Evolutionary conservation across 1,140 invertebrate genomes (phyloP).

Genomic region (Scylla paramamosain): DNA sequence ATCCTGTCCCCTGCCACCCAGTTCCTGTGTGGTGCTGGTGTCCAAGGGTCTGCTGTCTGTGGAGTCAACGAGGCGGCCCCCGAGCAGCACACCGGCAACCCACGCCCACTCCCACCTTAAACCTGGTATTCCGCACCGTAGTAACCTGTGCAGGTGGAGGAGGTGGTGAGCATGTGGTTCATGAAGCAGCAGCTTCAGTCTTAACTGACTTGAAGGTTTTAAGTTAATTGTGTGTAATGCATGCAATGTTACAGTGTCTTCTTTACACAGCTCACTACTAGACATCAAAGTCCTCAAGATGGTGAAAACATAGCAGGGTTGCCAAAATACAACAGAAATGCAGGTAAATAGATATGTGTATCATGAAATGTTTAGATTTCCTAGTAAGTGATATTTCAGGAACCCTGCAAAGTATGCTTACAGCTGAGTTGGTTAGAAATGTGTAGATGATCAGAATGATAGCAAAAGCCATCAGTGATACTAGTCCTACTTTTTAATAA

Average conservation of each 20-base stretch:
- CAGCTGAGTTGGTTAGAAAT: background rate
- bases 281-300: background rate
- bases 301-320: conserved; percentile 8
- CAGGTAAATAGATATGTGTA: background rate
- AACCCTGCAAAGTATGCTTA: too few relatives aligned
- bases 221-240: background rate
- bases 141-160: conserved; percentile 85
- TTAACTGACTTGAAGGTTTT: background rate
- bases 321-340: background rate
- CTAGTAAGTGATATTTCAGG: too few relatives aligned
- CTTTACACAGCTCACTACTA: background rate
- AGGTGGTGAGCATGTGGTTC: background rate
- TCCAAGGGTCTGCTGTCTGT: conserved; percentile 73
- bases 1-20: conserved; percentile 59
- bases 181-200: background rate
- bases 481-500: background rate
- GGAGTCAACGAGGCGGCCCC: conserved; percentile 74
- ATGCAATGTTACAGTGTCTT: background rate
- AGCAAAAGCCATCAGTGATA: background rate
- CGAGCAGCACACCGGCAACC: conserved; percentile 79
- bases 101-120: conserved; percentile 82
- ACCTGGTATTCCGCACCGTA: conserved; percentile 96
- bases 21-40: conserved; percentile 69
- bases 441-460: background rate
- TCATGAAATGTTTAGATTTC: too few relatives aligned